These are phyloP conservation scores for Prunella strophiata DNA, from an alignment of 2,797 vertebrate genomes.

Conservation along the genomic window DNA sequence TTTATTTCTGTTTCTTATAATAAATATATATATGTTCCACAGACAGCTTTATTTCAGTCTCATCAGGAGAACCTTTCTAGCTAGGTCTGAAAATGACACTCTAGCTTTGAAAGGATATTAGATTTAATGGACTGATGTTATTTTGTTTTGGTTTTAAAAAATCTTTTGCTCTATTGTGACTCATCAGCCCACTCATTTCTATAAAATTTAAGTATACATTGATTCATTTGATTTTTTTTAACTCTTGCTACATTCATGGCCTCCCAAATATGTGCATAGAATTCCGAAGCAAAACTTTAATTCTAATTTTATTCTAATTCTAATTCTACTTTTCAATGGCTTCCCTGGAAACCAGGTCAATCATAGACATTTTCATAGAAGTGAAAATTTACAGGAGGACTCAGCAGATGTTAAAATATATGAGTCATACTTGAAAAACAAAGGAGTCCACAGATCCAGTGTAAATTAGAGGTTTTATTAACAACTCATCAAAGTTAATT, in stretches of 20 bases:
- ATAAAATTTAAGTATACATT: not conserved
- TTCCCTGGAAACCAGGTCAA: not conserved
- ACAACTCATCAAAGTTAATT: not conserved
- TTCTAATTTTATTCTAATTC: not conserved
- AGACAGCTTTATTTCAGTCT: not conserved
- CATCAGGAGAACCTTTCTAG: not conserved
- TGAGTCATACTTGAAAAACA: not conserved
- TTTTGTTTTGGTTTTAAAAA: not conserved
- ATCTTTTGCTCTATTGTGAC: not conserved
- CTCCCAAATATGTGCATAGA: not conserved
- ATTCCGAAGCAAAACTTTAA: not conserved
- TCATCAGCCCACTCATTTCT: not conserved
- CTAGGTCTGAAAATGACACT: not conserved
- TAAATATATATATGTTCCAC: not conserved
- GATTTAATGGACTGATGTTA: not conserved
- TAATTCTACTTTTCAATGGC: not conserved
- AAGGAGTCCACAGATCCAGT: not conserved
- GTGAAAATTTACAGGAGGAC: not conserved
- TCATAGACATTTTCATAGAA: not conserved
- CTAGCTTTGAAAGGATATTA: not conserved
- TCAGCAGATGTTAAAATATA: not conserved
- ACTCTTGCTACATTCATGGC: not conserved
- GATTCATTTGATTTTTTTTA: not conserved
- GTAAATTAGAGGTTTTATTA: not conserved
- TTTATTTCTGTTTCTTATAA: not conserved